Conservation (phyloP, 1,140 invertebrate genomes). For the Samia ricini region DNA sequence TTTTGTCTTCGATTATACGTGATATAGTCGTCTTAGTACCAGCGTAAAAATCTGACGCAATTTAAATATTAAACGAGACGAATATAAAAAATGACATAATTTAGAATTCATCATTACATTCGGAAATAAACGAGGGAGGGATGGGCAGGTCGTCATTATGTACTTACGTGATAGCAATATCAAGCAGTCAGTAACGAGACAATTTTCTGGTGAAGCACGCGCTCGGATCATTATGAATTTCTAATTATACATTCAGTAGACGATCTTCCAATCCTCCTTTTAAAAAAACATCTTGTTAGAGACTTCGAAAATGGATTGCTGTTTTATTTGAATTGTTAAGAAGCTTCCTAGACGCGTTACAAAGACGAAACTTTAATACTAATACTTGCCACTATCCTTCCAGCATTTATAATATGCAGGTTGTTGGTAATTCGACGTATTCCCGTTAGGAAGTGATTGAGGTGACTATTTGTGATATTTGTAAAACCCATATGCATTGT, state of each 20-base stretch:
- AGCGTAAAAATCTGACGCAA: no score
- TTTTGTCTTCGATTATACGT: no score
- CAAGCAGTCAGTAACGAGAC: conserved; percentile 22
- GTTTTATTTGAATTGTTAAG: not conserved
- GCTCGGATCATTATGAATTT: conserved; percentile 52
- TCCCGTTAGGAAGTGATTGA: no score
- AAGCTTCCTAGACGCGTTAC: not conserved
- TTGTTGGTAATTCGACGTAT: no score
- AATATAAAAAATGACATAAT: not conserved
- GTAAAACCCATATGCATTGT: no score
- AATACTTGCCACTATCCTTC: no score
- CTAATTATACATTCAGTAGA: conserved; percentile 52
- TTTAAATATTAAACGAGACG: not conserved
- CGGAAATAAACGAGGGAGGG: conserved; percentile 11
- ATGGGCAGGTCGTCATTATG: conserved; percentile 34
- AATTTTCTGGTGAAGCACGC: conserved; percentile 34
- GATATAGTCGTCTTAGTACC: no score
- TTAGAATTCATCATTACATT: conserved; percentile 19
- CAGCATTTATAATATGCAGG: no score
- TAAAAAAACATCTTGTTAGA: conserved; percentile 27
- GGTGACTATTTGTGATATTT: no score
- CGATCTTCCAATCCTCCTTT: conserved; percentile 34
- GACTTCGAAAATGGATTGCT: conserved; percentile 4
- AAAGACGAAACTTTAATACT: no score
- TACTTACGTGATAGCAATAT: conserved; percentile 55